Evolutionary conservation across 2,113 vertebrate genomes (phyloP).

Genomic region (Macquaria ambigua): DNA sequence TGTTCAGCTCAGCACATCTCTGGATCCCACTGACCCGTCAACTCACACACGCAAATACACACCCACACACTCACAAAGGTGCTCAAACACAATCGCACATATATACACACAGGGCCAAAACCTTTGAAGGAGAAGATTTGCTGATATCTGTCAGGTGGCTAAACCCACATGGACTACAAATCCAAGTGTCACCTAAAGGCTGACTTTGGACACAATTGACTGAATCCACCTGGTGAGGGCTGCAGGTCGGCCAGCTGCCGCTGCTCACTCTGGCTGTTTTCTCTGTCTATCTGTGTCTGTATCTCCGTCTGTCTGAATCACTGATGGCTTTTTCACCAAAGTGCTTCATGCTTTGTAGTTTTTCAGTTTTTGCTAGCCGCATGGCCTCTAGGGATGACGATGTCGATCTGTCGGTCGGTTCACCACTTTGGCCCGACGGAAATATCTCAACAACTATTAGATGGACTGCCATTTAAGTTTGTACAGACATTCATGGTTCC

Average conservation of each 20-base stretch:
- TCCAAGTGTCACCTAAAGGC: conserved; percentile 43
- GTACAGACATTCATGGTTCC: background rate
- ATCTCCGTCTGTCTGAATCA: conserved; percentile 16
- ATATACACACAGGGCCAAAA: conserved; percentile 11
- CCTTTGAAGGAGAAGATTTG: conserved; percentile 46
- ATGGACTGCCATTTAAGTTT: background rate
- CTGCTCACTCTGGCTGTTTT: background rate
- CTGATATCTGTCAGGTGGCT: conserved; percentile 43
- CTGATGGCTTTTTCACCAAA: background rate
- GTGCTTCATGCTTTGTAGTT: background rate
- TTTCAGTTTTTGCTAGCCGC: background rate
- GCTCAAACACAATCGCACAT: background rate
- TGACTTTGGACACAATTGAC: conserved; percentile 47
- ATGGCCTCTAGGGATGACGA: background rate
- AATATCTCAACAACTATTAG: background rate
- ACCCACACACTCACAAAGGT: background rate
- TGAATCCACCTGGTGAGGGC: conserved; percentile 50
- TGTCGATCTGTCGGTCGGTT: background rate
- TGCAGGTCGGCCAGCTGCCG: conserved; percentile 27
- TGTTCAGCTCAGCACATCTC: conserved; percentile 43
- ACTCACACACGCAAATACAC: background rate
- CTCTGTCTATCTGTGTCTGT: conserved; percentile 6
- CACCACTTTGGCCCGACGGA: background rate
- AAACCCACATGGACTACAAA: conserved; percentile 47
- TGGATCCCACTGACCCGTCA: conserved; percentile 5